These are phyloP conservation scores for Eulemur albifrons DNA, from an alignment of 2,797 vertebrate genomes.

Conservation along the genomic window DNA sequence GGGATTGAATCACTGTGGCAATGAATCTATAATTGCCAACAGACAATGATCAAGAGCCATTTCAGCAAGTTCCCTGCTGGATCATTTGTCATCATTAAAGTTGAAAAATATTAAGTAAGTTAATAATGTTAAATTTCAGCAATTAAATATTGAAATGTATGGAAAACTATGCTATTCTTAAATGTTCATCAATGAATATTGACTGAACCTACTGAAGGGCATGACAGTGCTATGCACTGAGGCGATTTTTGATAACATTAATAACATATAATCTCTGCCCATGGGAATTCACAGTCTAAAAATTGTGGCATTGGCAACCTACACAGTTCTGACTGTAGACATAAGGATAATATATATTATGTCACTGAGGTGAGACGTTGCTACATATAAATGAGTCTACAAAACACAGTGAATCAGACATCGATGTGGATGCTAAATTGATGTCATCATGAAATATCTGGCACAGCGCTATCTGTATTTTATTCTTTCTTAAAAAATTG, in stretches of 20 bases:
- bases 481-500: not conserved
- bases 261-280: conserved; percentile 17
- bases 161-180: not conserved
- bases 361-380: not conserved
- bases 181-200: not conserved
- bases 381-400: conserved; percentile 26
- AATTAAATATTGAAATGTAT: conserved; percentile 12
- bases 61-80: not conserved
- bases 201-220: not conserved
- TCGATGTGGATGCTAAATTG: not conserved
- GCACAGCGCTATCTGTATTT: not conserved
- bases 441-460: not conserved
- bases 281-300: conserved; percentile 18
- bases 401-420: conserved; percentile 36
- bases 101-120: conserved; percentile 20
- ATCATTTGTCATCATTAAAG: not conserved
- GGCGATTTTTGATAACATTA: conserved; percentile 35
- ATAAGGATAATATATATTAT: not conserved
- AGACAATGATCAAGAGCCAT: not conserved
- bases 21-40: not conserved
- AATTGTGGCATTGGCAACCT: not conserved
- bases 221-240: not conserved
- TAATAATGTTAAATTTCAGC: conserved; percentile 22
- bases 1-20: not conserved
- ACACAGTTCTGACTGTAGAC: not conserved